These are phyloP conservation scores for Elachura formosa DNA, from an alignment of 2,113 vertebrate genomes.

Conservation along the genomic window DNA sequence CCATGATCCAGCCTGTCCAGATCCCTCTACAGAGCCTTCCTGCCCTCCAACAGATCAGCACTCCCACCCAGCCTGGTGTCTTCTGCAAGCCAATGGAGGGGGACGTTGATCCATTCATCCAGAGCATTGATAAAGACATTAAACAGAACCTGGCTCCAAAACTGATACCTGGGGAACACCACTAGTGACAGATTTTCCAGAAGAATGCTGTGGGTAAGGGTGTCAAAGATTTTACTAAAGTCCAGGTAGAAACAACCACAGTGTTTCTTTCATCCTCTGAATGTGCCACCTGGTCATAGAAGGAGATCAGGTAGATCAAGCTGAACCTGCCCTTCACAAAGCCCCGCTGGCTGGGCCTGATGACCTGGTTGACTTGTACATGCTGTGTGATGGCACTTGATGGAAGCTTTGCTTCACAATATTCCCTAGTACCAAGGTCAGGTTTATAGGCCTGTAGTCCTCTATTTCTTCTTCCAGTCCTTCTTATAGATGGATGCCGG, in stretches of 20 bases:
- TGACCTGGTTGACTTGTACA: too few species aligned
- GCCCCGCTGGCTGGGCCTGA: too few species aligned
- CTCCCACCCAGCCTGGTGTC: background rate
- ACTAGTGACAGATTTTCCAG: background rate
- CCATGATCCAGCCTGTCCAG: background rate
- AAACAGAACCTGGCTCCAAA: background rate
- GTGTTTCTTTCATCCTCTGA: background rate
- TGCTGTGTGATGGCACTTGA: background rate
- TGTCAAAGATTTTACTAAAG: background rate
- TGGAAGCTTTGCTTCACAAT: background rate
- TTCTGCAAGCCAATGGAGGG: rapidly evolving
- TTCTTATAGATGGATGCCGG: background rate
- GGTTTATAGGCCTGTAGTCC: background rate
- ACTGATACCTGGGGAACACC: background rate
- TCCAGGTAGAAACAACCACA: background rate
- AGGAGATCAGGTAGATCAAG: background rate
- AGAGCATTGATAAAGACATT: background rate
- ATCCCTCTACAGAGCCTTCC: background rate
- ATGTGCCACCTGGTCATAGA: background rate
- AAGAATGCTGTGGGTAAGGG: background rate
- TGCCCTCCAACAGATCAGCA: background rate
- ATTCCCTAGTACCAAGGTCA: background rate
- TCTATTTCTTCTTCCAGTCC: too few species aligned
- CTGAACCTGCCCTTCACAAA: background rate
- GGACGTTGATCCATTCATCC: rapidly evolving